Evolutionary conservation across 1,140 invertebrate genomes (phyloP).

Genomic region (Drosophila ironensis): DNA sequence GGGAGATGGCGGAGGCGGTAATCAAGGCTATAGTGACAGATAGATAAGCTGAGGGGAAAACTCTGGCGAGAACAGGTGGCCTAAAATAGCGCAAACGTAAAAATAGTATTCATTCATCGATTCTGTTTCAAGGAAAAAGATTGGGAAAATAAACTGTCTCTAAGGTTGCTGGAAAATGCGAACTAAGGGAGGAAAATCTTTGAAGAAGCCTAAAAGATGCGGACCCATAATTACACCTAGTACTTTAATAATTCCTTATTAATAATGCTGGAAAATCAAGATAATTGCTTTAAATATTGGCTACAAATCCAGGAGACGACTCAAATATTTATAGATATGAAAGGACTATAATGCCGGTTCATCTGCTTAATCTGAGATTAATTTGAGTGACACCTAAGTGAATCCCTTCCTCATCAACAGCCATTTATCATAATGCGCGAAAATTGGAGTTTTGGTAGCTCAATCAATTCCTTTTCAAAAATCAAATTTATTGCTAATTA

Average conservation of each 20-base stretch:
- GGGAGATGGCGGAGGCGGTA: conserved; percentile 26
- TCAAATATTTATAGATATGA: too few species aligned
- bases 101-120: background rate
- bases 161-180: too few species aligned
- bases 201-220: too few species aligned
- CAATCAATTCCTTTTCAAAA: conserved; percentile 59
- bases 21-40: conserved; percentile 17
- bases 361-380: too few species aligned
- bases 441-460: conserved; percentile 25
- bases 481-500: conserved; percentile 73
- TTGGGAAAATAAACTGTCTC: background rate
- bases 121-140: background rate
- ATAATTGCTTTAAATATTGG: background rate
- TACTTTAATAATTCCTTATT: too few species aligned
- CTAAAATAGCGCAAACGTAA: conserved; percentile 9
- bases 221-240: too few species aligned
- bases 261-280: too few species aligned
- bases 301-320: background rate
- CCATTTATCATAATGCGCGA: conserved; percentile 47
- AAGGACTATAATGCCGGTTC: too few species aligned
- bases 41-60: background rate
- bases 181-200: too few species aligned
- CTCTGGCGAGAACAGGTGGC: conserved; percentile 15
- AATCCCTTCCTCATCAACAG: conserved; percentile 9
- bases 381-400: conserved; percentile 30